Conservation (phyloP, 2,797 vertebrate species). For the Hippoglossus hippoglossus region DNA sequence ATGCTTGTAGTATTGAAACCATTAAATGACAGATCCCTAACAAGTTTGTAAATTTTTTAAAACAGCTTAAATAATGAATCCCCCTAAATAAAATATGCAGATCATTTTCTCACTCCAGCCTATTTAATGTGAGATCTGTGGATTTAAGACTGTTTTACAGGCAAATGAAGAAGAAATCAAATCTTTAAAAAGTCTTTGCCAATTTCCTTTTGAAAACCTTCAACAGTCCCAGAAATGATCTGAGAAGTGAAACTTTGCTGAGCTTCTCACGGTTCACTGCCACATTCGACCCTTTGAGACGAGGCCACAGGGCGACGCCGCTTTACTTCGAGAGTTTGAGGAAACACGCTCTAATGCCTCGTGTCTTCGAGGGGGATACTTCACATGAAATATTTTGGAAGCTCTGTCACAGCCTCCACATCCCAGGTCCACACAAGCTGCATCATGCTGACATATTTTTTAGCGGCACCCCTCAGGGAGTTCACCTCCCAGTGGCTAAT, state of each 20-base stretch:
- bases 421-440: constrained; percentile 36
- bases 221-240: not conserved
- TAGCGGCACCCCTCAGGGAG: constrained; percentile 9
- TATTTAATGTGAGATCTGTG: too few relatives aligned
- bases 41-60: too few relatives aligned
- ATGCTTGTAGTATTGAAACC: too few relatives aligned
- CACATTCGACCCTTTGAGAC: not conserved
- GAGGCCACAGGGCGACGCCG: too few relatives aligned
- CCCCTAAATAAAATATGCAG: too few relatives aligned
- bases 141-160: too few relatives aligned
- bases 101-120: too few relatives aligned
- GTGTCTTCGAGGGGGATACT: not conserved
- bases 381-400: constrained; percentile 11
- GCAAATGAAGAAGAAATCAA: too few relatives aligned
- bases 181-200: not conserved
- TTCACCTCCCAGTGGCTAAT: constrained; percentile 23
- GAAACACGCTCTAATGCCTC: not conserved
- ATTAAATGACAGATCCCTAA: too few relatives aligned
- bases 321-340: not conserved
- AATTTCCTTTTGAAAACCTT: not conserved
- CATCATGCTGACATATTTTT: constrained; percentile 31
- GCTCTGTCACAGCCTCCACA: not conserved
- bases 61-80: too few relatives aligned
- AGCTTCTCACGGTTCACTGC: not conserved
- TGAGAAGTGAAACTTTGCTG: not conserved